Evolutionary conservation across 2,113 vertebrate genomes (phyloP), one percentile per base, ranked within the genome.

Genomic region (Tauraco erythrolophus): DNA sequence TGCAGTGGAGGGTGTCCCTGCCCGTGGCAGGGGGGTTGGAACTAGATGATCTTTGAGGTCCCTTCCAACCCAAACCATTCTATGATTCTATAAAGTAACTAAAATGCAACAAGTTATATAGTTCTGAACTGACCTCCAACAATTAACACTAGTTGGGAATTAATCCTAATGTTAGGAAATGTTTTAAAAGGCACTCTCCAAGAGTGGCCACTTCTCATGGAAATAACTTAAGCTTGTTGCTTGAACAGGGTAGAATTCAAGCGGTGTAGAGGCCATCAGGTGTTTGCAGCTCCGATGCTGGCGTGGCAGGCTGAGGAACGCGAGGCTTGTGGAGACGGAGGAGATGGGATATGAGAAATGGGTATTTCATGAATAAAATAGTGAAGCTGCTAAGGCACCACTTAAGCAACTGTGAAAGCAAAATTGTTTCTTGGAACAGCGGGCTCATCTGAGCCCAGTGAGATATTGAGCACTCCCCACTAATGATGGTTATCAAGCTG

Each of bases 261-360:
- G 64, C 30, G 33, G 22, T 0, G 0, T 2, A 0, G 65, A 25
- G 15, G 62, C 30, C 3, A 30, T 24, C 0, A 1, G 7, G 14
- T 25, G 2, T 35, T 64, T 2, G 33, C 41, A 60, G 53, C 11
- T 25, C 35, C 19, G 22, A 12, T 3, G 2, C 22, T 33, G 24
- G 12, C 22, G 6, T 19, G 50, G 50, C 19, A 37, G 30, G 16
- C 24, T 35, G 37, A 54, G n/a, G 62, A 17, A 22, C 19, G 5
- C 30, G 16, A 37, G 14, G 27, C 19, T 57, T 53, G 33, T 60
- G 24, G 18, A 84, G 81, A 24, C 10, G 21, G 9, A 71, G 33
- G 27, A 70, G 7, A 25, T 61, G 10, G 31, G n/a, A n/a, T n/a
- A n/a, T 19, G 30, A 11, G n/a, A 88, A 87, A n/a, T 8, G 5